Evolutionary conservation across 92 coral and sea anemone species (phyloP), one percentile per base, ranked within the genome.

Genomic region (Porites evermanni): DNA sequence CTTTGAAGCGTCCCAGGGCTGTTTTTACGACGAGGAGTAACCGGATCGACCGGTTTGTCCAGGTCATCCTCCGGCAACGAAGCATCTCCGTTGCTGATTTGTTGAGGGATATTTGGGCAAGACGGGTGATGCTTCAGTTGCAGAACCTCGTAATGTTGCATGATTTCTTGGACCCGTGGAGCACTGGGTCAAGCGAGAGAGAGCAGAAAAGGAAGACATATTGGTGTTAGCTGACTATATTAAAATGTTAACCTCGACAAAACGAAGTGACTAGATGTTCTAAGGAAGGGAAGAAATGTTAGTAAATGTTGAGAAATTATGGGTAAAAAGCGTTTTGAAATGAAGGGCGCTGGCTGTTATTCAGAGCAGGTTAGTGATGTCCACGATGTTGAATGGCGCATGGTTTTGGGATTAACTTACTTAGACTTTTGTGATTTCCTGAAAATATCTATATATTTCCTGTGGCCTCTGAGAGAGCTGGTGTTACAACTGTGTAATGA

Each of bases 141-240:
- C 60, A 94, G 58, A 63, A 91, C 89, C 79, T 92, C 98, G 82
- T 90, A 94, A 88, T 88, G 95, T 52, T 74, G 87, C 78, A 92
- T 82, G 65, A 94, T 79, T 77, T 92, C 93, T 86, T 88, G 91
- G 59, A 94, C 98, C 80, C 93, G 91, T 72, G 92, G 89, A 72
- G 88, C 89, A 85, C 81, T 79, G 76, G 76, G 75, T 68, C 85
- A 38, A 38, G 47, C 5, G 68, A 81, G 75, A 23, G 38, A 83
- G 79, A 63, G 87, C 64, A 67, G 72, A 83, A 83, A 83, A 73
- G 73, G 66, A 82, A 82, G 78, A 82, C 67, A 67, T 23, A 38
- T 67, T n/a, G 8, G 17, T 68, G 89, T 85, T 85, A 87, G 88
- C 84, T 74, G 24, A 51, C 11, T 50, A 89, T 73, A 80, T 86